Base-by-base conservation (phyloP, 2,113 vertebrate species). In the Oreochromis tanganicae region DNA sequence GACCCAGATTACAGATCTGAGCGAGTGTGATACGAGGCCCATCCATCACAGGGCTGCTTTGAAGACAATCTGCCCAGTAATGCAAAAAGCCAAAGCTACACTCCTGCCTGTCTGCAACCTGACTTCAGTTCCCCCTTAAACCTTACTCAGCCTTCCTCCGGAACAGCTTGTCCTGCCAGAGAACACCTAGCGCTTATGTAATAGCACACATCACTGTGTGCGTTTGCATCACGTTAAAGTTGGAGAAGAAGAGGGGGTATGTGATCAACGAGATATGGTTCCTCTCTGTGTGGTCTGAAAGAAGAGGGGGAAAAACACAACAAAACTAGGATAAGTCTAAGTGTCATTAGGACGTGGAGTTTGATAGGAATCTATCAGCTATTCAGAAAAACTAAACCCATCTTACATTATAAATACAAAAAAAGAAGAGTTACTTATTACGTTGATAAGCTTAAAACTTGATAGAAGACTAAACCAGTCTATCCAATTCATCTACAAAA, bases 101-200 rank as follows among this genome's bases (percentile, higher is more conserved):
- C 79, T 75, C 78, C 52, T 63, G 43, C 56, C 59, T 9, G 75
- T 59, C 17, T 81, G 32, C 66, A 57, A 50, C 46, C 75, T 75
- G 29, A 46, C 68, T 59, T 52, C 7, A 27, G 43, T 17, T 8
- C n/a, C 84, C 81, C 43, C 34, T 38, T 34, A 52, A 14, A 83
- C 32, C 71, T 36, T 54, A 27, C 61, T 38, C 68, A 48, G 56
- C 24, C 81, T 61, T 83, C 84, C 73, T 61, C 82, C 11, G 6
- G 89, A 92, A 94, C 94, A 90, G 80, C 79, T 27, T 85, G 91
- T 94, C 85, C 93, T 92, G 87, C 87, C 92, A 92, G 80, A 91
- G 91, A 92, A 82, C 92, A 94, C 91, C 91, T 92, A 83, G 61
- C 59, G 13, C 86, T 93, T 94, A 88, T 24, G 82, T 84, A 93